These are phyloP conservation scores for Byasa hedistus DNA, from an alignment of 2,888 invertebrate species.

Conservation along the genomic window DNA sequence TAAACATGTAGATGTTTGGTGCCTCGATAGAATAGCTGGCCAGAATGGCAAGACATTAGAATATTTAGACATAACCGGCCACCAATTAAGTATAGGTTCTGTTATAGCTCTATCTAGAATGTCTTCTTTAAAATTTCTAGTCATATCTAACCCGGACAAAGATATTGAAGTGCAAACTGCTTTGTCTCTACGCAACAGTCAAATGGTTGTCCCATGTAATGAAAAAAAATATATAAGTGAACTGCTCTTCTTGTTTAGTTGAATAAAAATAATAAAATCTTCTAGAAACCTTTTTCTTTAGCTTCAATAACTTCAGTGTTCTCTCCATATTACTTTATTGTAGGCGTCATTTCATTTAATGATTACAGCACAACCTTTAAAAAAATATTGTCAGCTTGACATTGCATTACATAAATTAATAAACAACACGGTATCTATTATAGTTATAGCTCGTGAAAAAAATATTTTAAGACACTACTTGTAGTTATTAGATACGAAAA, in stretches of 20 bases:
- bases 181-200: too few relatives aligned
- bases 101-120: slow-evolving; percentile 85
- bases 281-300: too few relatives aligned
- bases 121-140: slow-evolving; percentile 82
- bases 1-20: slow-evolving; percentile 91
- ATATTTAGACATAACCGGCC: slow-evolving; percentile 91
- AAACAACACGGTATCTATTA: too few relatives aligned
- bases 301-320: too few relatives aligned
- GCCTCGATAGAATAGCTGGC: slow-evolving; percentile 85
- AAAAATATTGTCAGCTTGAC: slow-evolving; percentile 4
- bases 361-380: background rate
- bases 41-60: slow-evolving; percentile 82
- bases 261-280: too few relatives aligned
- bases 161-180: slow-evolving; percentile 82
- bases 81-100: slow-evolving; percentile 85
- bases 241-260: too few relatives aligned
- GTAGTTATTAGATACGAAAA: background rate
- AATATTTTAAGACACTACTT: too few relatives aligned
- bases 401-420: background rate
- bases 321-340: too few relatives aligned
- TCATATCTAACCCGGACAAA: slow-evolving; percentile 78
- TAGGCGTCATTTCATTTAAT: too few relatives aligned
- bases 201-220: too few relatives aligned
- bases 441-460: too few relatives aligned
- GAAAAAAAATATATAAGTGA: too few relatives aligned